Evolutionary conservation across 2,888 invertebrate species (phyloP).

Genomic region (Achlya flavicornis): DNA sequence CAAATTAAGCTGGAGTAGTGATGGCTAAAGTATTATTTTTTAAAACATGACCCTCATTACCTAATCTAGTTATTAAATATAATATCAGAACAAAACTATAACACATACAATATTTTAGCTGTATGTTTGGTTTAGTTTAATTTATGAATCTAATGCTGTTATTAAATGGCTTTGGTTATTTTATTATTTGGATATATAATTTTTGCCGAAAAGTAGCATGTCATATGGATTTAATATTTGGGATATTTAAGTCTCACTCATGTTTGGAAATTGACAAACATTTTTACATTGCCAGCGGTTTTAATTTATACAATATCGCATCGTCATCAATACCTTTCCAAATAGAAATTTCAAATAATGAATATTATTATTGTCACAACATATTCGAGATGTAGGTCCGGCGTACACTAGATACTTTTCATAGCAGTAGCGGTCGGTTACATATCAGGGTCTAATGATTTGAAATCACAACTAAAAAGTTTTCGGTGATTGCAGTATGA

Average conservation of each 20-base stretch:
- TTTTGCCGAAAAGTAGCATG: slow-evolving; percentile 36
- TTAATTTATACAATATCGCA: slow-evolving; percentile 29
- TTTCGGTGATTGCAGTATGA: neutral
- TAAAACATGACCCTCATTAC: slow-evolving; percentile 43
- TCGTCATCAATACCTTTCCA: slow-evolving; percentile 24
- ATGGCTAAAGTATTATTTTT: slow-evolving; percentile 44
- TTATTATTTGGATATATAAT: slow-evolving; percentile 30
- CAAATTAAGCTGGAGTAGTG: slow-evolving; percentile 56
- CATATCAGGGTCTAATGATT: neutral
- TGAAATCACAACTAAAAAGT: neutral
- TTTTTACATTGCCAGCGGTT: slow-evolving; percentile 38
- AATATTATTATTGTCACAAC: slow-evolving; percentile 55
- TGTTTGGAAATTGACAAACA: slow-evolving; percentile 54
- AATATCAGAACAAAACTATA: slow-evolving; percentile 15
- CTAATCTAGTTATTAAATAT: slow-evolving; percentile 31
- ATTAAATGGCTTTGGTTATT: slow-evolving; percentile 54
- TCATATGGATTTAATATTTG: slow-evolving; percentile 25
- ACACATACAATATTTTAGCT: slow-evolving; percentile 16
- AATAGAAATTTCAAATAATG: slow-evolving; percentile 36
- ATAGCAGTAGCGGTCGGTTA: neutral
- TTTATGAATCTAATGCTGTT: slow-evolving; percentile 30
- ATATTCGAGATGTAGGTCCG: slow-evolving; percentile 40
- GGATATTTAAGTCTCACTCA: slow-evolving; percentile 45
- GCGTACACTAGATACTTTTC: slow-evolving; percentile 17
- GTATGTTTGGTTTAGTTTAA: slow-evolving; percentile 28